Conservation (phyloP, 2,113 vertebrate species). For the Nanorana parkeri region DNA sequence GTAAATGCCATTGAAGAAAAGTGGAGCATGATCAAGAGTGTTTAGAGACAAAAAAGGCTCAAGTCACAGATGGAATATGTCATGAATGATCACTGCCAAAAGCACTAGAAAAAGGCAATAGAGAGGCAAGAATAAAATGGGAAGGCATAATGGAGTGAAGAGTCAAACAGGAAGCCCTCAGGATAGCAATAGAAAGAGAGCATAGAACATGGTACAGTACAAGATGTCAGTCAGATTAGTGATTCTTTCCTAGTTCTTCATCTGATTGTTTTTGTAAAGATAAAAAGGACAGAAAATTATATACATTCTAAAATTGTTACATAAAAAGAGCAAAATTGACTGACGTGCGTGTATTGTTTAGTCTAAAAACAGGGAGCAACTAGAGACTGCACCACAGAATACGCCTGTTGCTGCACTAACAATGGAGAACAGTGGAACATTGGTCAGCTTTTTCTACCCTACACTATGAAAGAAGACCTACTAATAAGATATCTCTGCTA, state of each 20-base stretch:
- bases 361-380: no score
- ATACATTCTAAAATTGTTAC: background rate
- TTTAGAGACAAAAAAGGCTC: slow-evolving; percentile 17
- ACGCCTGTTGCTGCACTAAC: no score
- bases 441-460: no score
- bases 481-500: no score
- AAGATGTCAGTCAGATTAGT: background rate
- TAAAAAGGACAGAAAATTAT: background rate
- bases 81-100: slow-evolving; percentile 1
- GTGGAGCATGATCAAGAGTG: slow-evolving; percentile 31
- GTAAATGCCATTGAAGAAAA: slow-evolving; percentile 33
- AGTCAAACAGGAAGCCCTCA: background rate
- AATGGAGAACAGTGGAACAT: no score
- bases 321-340: no score
- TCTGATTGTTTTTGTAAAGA: background rate
- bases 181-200: slow-evolving; percentile 18
- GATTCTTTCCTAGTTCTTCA: background rate
- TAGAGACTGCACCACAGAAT: no score
- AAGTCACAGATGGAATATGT: slow-evolving; percentile 5
- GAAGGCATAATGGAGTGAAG: slow-evolving; percentile 25
- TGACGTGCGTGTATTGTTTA: no score
- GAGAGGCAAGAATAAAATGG: slow-evolving; percentile 17
- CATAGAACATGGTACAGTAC: background rate
- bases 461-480: no score
- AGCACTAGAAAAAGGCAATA: slow-evolving; percentile 3